Evolutionary conservation across 2,797 vertebrate species (phyloP), one percentile per base, ranked within the genome.

Genomic region (Pseudochromis fuscus): DNA sequence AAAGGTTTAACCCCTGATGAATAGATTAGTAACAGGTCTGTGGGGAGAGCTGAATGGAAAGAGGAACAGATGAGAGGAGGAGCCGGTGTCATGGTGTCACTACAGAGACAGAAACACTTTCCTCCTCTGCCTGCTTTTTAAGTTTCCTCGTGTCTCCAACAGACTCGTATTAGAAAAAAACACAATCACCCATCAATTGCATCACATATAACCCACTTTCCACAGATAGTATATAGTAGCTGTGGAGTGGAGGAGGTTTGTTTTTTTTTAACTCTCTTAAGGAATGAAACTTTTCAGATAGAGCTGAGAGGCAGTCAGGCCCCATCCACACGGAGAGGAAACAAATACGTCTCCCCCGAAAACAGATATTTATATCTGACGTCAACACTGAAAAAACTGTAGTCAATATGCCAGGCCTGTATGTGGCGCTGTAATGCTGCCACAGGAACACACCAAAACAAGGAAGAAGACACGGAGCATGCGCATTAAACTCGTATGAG

Each of bases 1-100:
- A 63, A 73, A 50, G 64, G 66, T 72, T 63, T 64, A 75, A 76
- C 46, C 82, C 68, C 79, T 67, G 37, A 72, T 79, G 81, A 77
- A 81, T 68, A 81, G 55, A 87, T 86, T 53, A 66, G 68, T 53
- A 59, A 58, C 59, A 69, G 28, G 71, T 79, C 78, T 68, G 37
- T 59, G 50, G 82, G 82, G 82, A 88, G 8, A 55, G 58, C 24
- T 31, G 59, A 25, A 55, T 53, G 65, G 52, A 81, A 58, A 56
- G 50, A 76, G 13, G 60, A 68, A 21, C 0, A 70, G 64, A 68
- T 12, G 44, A 59, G 46, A 64, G 18, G 51, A 65, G 28, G 15
- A 66, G 25, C 48, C 7, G 44, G 64, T 75, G 76, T 69, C 66
- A 73, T 79, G 65, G 72, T 42, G 21, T 72, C 64, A 55, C 77